A percentile compares a stretch with the other conserved stretches of the same genome.
Evolutionary conservation across 2,797 vertebrate species (phyloP).

Genomic region (Ctenochaetus hawaiiensis): DNA sequence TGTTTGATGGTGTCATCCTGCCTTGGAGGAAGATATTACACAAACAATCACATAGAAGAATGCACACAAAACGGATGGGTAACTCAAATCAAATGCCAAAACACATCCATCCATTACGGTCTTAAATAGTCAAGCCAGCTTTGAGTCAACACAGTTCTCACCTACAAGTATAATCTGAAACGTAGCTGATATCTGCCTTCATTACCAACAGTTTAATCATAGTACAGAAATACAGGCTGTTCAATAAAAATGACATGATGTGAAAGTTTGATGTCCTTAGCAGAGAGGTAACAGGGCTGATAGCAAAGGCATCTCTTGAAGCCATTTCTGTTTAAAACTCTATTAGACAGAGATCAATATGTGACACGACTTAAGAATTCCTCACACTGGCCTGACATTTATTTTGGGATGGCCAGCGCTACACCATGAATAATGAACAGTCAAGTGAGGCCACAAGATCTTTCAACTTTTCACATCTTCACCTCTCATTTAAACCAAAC

Average conservation of each 20-base stretch:
- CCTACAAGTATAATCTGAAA: slow-evolving; percentile 39
- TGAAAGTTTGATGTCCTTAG: slow-evolving; percentile 42
- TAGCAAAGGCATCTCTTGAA: slow-evolving; percentile 53
- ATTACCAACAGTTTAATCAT: slow-evolving; percentile 34
- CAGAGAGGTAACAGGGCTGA: slow-evolving; percentile 39
- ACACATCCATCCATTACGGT: slow-evolving; percentile 45
- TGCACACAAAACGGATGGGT: slow-evolving; percentile 52
- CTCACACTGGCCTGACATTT: slow-evolving; percentile 77
- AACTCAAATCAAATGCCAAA: slow-evolving; percentile 42
- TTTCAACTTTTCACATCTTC: slow-evolving; percentile 42
- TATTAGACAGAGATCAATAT: slow-evolving; percentile 77
- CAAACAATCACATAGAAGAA: slow-evolving; percentile 58
- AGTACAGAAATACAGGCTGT: slow-evolving; percentile 1
- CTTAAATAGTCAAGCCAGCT: slow-evolving; percentile 50
- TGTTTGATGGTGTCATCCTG: slow-evolving; percentile 67
- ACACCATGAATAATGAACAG: slow-evolving; percentile 66
- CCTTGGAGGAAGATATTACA: slow-evolving; percentile 60
- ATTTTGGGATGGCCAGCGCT: slow-evolving; percentile 62
- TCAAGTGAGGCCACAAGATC: slow-evolving; percentile 39
- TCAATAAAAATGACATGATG: slow-evolving; percentile 35
- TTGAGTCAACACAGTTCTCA: slow-evolving; percentile 39
- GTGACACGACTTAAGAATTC: slow-evolving; percentile 77
- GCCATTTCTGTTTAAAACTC: slow-evolving; percentile 67
- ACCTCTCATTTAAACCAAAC: slow-evolving; percentile 34
- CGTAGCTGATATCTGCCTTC: slow-evolving; percentile 28